These are phyloP conservation scores for Meles meles DNA, from an alignment of 2,113 vertebrate genomes.

Conservation along the genomic window DNA sequence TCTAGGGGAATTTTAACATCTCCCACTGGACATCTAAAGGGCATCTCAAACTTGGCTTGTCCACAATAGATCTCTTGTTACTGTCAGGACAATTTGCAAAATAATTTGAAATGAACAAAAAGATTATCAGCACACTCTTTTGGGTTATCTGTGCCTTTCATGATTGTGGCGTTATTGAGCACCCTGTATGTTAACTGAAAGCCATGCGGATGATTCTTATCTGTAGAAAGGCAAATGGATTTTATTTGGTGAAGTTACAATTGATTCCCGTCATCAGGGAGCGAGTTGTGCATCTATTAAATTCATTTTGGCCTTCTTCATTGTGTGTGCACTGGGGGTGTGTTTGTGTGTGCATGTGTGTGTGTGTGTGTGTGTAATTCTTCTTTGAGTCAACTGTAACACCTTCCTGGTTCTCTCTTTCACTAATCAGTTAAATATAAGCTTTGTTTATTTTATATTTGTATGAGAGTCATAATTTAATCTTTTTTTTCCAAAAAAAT, in stretches of 20 bases:
- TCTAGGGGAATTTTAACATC: neutral
- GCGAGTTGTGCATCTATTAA: neutral
- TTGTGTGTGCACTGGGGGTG: neutral
- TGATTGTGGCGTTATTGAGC: neutral
- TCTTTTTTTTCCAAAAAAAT: neutral
- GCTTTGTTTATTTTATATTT: neutral
- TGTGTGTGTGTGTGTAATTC: neutral
- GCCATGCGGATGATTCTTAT: neutral
- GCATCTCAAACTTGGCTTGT: neutral
- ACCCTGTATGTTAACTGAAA: neutral
- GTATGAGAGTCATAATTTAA: neutral
- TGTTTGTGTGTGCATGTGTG: neutral
- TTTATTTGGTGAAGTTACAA: neutral
- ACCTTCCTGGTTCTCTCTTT: neutral
- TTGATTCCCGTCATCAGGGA: neutral
- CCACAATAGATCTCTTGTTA: neutral
- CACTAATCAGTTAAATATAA: neutral
- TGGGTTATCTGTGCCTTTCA: neutral
- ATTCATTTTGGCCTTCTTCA: neutral
- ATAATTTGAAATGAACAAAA: neutral
- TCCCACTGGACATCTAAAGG: neutral
- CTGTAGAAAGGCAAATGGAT: neutral
- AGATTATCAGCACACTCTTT: neutral
- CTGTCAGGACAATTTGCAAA: neutral
- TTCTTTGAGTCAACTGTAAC: neutral